Evolutionary conservation across 2,113 vertebrate genomes (phyloP), one percentile per base, ranked within the genome.

Genomic region (Heterochromis multidens): DNA sequence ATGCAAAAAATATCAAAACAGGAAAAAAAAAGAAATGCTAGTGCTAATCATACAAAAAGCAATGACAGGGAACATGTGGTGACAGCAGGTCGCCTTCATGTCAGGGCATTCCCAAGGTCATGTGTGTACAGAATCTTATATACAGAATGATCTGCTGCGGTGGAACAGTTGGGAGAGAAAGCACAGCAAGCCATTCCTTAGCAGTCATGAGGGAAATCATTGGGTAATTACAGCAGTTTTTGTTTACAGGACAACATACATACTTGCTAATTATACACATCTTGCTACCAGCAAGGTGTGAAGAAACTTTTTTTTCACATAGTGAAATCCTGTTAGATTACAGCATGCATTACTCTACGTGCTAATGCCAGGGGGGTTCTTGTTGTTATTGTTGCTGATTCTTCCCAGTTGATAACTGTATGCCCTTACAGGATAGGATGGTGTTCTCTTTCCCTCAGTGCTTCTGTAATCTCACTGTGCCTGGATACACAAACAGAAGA

Each of bases 291-390:
- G 94, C 91, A 93, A 95, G 94, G 86, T 92, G 94, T 82, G 89
- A 92, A 67, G 90, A 94, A 87, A 89, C 25, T 52, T 78, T 85
- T 88, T 82, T 86, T 95, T 94, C 95, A 96, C 95, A 95, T 89
- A 92, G 95, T 95, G 95, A 96, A 95, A 95, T 94, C 92, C 92
- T 92, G 93, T 87, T 93, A 87, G 91, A 91, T 92, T 92, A 96
- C 91, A 95, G 95, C 96, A 96, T 96, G 96, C 96, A 96, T 94
- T 94, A 92, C 87, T 95, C 94, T 94, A 95, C 88, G 94, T 94
- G 95, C 93, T 94, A 95, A 95, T 91, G 95, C 94, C 94, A 89
- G 93, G 87, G 87, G 27, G 63, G 89, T 40, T 70, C 81, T 81
- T 84, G 86, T 84, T 81, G 89, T 84, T 62, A 77, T 84, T 91